Evolutionary conservation across 2,888 invertebrate species (phyloP).

Genomic region (Aleiodes alternator): DNA sequence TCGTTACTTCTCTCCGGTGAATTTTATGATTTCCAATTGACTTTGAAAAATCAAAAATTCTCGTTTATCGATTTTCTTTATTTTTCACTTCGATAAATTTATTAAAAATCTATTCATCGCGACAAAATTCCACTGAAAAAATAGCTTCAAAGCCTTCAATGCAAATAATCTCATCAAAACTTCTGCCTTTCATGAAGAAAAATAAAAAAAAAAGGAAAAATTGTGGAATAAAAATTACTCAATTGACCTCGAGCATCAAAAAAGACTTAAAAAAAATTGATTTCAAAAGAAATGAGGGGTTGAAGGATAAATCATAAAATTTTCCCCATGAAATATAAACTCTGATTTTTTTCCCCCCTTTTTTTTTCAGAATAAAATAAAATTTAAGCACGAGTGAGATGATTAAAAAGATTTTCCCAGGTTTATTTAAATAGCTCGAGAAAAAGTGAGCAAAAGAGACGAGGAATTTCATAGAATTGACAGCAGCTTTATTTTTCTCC

Average conservation of each 20-base stretch:
- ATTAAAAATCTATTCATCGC: neutral
- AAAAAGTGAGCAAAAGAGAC: constrained; percentile 34
- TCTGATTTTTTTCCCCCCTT: constrained; percentile 17
- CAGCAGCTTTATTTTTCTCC: no score
- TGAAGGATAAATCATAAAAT: neutral
- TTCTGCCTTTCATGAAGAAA: neutral
- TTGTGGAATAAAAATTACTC: neutral
- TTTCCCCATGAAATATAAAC: neutral
- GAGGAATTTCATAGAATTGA: constrained; percentile 33
- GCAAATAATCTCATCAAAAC: no score
- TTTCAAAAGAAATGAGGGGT: no score
- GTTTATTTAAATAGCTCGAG: constrained; percentile 54
- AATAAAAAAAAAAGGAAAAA: neutral
- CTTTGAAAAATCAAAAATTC: no score
- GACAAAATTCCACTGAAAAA: neutral
- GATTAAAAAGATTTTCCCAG: constrained; percentile 56
- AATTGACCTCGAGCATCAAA: neutral
- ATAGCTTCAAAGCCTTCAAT: no score
- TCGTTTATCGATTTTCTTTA: neutral
- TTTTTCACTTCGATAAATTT: neutral
- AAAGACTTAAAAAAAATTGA: no score
- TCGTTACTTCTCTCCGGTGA: constrained; percentile 55
- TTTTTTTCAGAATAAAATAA: constrained; percentile 46
- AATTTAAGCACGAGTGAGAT: constrained; percentile 47
- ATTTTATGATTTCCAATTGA: neutral